Evolutionary conservation across 2,797 vertebrate genomes (phyloP).

Genomic region (Morus bassanus): DNA sequence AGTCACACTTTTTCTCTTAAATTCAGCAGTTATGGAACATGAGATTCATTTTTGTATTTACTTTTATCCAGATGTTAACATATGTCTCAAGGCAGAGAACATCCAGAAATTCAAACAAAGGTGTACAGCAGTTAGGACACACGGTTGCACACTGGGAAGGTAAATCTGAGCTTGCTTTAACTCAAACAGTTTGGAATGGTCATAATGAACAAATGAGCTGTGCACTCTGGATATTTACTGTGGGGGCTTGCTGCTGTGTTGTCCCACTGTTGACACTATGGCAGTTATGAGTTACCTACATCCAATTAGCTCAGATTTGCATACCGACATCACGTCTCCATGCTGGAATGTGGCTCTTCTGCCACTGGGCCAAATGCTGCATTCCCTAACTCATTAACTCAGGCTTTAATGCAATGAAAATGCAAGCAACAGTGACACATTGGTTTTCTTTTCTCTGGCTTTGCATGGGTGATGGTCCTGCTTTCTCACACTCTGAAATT

Average conservation of each 20-base stretch:
- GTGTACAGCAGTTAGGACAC: background rate
- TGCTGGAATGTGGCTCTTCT: background rate
- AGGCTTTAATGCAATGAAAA: background rate
- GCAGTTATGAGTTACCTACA: background rate
- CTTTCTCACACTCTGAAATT: background rate
- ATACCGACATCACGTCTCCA: rapidly evolving
- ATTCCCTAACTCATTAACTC: background rate
- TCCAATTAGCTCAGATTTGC: background rate
- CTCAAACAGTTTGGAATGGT: background rate
- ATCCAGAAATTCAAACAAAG: background rate
- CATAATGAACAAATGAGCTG: background rate
- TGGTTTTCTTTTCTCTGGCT: background rate
- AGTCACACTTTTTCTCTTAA: background rate
- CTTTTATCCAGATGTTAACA: conserved; percentile 17
- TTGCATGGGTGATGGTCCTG: background rate
- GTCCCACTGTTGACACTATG: background rate
- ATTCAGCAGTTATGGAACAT: background rate
- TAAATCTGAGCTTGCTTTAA: background rate
- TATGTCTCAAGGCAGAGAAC: background rate
- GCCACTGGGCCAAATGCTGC: background rate
- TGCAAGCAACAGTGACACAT: background rate
- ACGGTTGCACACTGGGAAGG: background rate
- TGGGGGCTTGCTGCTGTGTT: background rate
- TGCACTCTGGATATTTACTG: background rate
- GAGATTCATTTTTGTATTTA: background rate